These are phyloP conservation scores for Caenorhabditis zanzibari DNA, from an alignment of 2,888 invertebrate species.

Conservation along the genomic window DNA sequence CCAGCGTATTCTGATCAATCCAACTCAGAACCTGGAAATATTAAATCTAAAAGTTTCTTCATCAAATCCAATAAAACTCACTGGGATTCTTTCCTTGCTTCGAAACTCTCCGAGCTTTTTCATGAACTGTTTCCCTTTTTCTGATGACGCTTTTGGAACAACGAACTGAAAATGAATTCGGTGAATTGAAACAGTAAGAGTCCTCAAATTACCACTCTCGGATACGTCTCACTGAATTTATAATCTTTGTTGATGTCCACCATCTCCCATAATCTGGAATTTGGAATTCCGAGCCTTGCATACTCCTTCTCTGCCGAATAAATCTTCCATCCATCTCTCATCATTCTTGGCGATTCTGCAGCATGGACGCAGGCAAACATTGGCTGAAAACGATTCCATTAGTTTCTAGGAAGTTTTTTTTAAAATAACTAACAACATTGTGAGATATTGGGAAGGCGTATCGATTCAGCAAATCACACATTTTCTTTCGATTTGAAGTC, in stretches of 20 bases:
- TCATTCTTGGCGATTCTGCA: slow-evolving; percentile 85
- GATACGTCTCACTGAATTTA: slow-evolving; percentile 96
- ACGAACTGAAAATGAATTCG: slow-evolving; percentile 90
- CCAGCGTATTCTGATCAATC: slow-evolving; percentile 97
- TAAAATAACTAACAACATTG: slow-evolving; percentile 22
- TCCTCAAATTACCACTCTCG: slow-evolving; percentile 87
- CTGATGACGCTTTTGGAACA: slow-evolving; percentile 91
- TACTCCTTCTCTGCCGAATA: slow-evolving; percentile 95
- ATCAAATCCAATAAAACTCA: slow-evolving; percentile 84
- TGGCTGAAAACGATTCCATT: too few relatives aligned
- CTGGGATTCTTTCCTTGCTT: slow-evolving; percentile 86
- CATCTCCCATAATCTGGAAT: slow-evolving; percentile 94
- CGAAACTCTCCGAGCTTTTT: slow-evolving; percentile 91
- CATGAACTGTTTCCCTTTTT: slow-evolving; percentile 88
- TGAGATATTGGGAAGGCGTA: slow-evolving; percentile 49
- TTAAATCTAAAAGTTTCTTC: not conserved
- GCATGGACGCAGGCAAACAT: slow-evolving; percentile 95
- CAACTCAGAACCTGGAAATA: slow-evolving; percentile 88
- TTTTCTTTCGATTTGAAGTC: slow-evolving; percentile 87
- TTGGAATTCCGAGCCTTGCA: slow-evolving; percentile 92
- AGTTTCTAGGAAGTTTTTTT: not conserved
- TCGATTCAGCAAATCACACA: slow-evolving; percentile 56
- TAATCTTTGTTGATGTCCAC: slow-evolving; percentile 95
- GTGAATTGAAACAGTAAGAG: not conserved
- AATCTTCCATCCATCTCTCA: slow-evolving; percentile 94